These are phyloP conservation scores for Ochropleura leucogaster DNA, from an alignment of 2,888 invertebrate genomes.

Conservation along the genomic window DNA sequence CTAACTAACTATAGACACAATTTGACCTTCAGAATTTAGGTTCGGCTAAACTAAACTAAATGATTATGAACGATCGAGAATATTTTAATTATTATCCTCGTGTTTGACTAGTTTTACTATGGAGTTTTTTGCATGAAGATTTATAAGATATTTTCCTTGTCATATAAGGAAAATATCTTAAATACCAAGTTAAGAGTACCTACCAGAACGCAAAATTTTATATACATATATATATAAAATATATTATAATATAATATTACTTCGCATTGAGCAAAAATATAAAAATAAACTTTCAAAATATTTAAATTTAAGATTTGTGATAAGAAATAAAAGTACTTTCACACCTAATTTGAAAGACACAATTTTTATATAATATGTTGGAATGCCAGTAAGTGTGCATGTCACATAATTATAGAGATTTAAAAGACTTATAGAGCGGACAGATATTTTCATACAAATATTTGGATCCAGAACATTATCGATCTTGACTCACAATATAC, in stretches of 20 bases:
- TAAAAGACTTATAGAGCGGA: too few relatives aligned
- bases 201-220: not conserved
- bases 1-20: not conserved
- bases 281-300: too few relatives aligned
- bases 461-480: too few relatives aligned
- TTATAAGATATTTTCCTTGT: not conserved
- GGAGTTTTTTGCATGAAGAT: not conserved
- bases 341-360: not conserved
- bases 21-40: slow-evolving; percentile 22
- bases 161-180: not conserved
- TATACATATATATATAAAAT: too few relatives aligned
- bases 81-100: not conserved
- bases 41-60: not conserved
- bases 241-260: too few relatives aligned
- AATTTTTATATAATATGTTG: not conserved
- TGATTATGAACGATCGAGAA: not conserved
- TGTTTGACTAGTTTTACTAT: not conserved
- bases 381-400: not conserved
- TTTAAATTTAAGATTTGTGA: not conserved
- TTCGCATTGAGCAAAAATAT: not conserved
- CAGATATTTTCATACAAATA: too few relatives aligned
- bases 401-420: too few relatives aligned
- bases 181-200: not conserved
- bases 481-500: too few relatives aligned
- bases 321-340: not conserved